phyloP scores from a whole-genome alignment of 2,113 vertebrate genomes.

The Chlorocebus sabaeus region DNA sequence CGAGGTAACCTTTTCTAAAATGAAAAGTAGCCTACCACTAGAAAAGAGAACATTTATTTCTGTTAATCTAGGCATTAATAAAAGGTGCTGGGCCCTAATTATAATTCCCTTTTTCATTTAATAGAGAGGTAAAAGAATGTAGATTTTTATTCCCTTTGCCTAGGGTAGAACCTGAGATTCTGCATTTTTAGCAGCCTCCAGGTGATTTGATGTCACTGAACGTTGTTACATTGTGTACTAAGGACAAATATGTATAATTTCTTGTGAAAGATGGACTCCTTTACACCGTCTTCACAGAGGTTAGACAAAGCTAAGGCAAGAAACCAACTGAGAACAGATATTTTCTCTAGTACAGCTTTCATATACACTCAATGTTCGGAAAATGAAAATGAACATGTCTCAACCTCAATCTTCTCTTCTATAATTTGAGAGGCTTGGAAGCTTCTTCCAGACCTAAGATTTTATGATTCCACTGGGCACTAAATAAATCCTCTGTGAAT shows the following conservation, averaged over 20 bases:
- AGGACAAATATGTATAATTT: fast-evolving
- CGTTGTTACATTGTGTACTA: too few relatives aligned
- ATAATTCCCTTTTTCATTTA: neutral
- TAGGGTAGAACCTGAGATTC: too few relatives aligned
- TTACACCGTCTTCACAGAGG: neutral
- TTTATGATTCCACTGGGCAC: neutral
- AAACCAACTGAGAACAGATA: neutral
- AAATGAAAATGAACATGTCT: neutral
- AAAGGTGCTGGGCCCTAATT: neutral
- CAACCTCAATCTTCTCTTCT: neutral
- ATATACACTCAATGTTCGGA: neutral
- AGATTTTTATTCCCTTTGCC: neutral
- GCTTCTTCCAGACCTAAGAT: neutral
- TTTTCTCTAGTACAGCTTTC: neutral
- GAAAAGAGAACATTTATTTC: neutral
- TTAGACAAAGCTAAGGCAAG: neutral
- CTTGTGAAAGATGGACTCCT: neutral
- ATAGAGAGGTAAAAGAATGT: neutral
- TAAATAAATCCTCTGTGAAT: neutral
- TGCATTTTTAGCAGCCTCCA: neutral
- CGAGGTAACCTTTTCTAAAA: neutral
- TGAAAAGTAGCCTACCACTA: neutral
- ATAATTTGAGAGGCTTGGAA: neutral
- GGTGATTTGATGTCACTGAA: neutral
- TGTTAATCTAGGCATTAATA: neutral